A percentile compares a stretch with the other conserved stretches of the same genome.
Conservation (phyloP, 1,140 invertebrate species). For the Acromyrmex echinatior region DNA sequence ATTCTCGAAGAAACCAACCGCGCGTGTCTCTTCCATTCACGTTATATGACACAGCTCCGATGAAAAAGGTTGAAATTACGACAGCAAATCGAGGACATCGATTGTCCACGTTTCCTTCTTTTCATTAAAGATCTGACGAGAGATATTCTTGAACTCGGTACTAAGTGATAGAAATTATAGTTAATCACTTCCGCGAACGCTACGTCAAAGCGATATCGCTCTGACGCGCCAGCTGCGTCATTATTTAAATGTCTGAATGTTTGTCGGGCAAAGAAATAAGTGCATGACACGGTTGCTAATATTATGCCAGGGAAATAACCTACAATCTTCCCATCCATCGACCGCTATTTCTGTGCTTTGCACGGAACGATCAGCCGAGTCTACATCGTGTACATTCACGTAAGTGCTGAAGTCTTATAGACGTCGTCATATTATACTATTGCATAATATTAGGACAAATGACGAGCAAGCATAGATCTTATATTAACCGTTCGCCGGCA, state of each 20-base stretch:
- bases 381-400: conserved; percentile 25
- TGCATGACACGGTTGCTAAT: conserved; percentile 53
- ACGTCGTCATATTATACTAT: background rate
- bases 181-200: conserved; percentile 41
- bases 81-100: conserved; percentile 1
- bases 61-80: background rate
- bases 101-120: background rate
- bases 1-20: conserved; percentile 12
- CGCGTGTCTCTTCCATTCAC: background rate
- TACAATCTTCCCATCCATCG: conserved; percentile 55
- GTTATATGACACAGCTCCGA: background rate
- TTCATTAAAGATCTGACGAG: background rate
- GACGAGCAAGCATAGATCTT: background rate
- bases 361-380: conserved; percentile 49
- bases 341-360: conserved; percentile 56
- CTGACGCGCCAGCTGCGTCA: background rate
- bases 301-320: conserved; percentile 47
- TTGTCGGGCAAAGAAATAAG: conserved; percentile 54
- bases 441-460: conserved; percentile 17
- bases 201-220: conserved; percentile 30
- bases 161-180: background rate
- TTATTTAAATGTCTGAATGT: conserved; percentile 49
- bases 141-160: conserved; percentile 9
- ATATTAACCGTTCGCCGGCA: background rate
- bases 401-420: conserved; percentile 10